Conservation (phyloP, 2,113 vertebrate genomes). For the Solea senegalensis region DNA sequence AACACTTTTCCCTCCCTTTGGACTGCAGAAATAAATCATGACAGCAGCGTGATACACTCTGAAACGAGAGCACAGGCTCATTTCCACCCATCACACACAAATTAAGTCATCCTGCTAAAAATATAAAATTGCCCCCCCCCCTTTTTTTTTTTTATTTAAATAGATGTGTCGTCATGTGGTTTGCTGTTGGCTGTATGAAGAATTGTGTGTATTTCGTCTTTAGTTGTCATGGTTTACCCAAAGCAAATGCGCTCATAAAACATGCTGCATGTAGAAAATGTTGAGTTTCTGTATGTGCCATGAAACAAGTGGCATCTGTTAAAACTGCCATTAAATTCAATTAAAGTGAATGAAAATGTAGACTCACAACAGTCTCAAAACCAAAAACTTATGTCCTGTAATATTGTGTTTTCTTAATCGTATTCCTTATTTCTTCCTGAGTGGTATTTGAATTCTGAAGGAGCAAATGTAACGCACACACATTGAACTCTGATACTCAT, state of each 20-base stretch:
- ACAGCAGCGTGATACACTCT: constrained; percentile 23
- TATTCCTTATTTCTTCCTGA: too few species aligned
- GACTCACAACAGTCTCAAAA: not conserved
- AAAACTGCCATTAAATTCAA: not conserved
- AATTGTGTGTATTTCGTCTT: not conserved
- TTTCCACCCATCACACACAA: not conserved
- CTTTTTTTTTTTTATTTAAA: not conserved
- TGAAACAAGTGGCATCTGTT: too few species aligned
- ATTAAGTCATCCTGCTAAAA: not conserved
- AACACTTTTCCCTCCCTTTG: constrained; percentile 20
- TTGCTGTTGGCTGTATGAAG: not conserved
- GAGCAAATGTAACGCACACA: too few species aligned
- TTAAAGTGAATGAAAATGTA: not conserved
- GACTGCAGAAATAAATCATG: constrained; percentile 13
- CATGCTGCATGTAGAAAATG: too few species aligned
- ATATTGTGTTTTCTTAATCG: too few species aligned
- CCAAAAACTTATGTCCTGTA: too few species aligned
- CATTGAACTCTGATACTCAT: too few species aligned
- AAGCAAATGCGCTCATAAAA: too few species aligned
- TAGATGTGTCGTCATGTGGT: not conserved
- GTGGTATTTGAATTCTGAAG: too few species aligned
- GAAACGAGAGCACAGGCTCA: not conserved
- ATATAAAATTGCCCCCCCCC: not conserved
- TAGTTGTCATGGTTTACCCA: not conserved
- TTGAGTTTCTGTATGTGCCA: too few species aligned